Base-by-base conservation (phyloP, 1,140 invertebrate species). In the Drosophila oshimai region DNA sequence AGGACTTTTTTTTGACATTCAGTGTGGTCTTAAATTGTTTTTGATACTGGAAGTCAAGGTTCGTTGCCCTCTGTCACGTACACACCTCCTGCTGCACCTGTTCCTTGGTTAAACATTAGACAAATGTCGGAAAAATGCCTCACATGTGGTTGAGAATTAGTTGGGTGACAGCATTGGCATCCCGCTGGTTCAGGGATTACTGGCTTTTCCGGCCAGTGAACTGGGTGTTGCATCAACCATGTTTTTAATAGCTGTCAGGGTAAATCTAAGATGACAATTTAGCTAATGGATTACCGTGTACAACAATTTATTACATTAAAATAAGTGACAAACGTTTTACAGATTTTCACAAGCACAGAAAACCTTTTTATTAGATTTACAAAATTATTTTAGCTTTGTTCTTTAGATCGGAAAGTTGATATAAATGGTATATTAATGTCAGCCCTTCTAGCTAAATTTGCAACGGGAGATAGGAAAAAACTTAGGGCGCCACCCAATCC, bases 21-120 rank as follows among this genome's bases (percentile, higher is more conserved):
- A 3, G n/a, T n/a, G 20, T 1, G n/a, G 31, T 7, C 22, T 36
- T 36, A 4, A 2, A 47, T 37, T 26, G 31, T 12, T 57, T 61
- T 24, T 28, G 9, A 9, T 44, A 6, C 26, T 26, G 9, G 12
- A 22, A 5, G n/a, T 50, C 58, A 26, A 29, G 31, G 62, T 50
- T 50, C 58, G 26, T 50, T 65, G 61, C 26, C 28, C 60, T 15
- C n/a, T 12, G 26, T 10, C 61, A 65, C 58, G 58, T 65, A 20
- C 22, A 1, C 9, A 31, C 18, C 31, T 65, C 61, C 61, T 65
- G 42, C 9, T 65, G 33, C 42, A 65, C 26, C 26, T 65, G n/a
- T 15, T 22, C 18, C 34, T n/a, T 13, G 24, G 7, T 6, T 15
- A 65, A 65, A 65, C 20, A 65, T 18, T 13, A 24, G 34, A 33